Evolutionary conservation across 2,888 invertebrate genomes (phyloP).

Genomic region (Drosophila anceps): DNA sequence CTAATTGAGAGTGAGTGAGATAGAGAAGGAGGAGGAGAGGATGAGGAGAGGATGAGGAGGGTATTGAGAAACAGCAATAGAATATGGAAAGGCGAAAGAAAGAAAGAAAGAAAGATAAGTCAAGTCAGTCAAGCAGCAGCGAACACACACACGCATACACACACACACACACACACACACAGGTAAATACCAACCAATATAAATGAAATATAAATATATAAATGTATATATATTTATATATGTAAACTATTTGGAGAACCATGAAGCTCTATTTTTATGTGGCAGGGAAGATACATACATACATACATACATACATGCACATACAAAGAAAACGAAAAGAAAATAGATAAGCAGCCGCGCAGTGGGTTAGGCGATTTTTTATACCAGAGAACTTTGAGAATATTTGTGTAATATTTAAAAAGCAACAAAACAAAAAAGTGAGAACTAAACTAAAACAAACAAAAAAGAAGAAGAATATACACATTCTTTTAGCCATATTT

Average conservation of each 20-base stretch:
- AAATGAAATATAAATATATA: slow-evolving; percentile 38
- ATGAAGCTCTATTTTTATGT: slow-evolving; percentile 75
- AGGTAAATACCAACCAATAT: slow-evolving; percentile 67
- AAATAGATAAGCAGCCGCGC: slow-evolving; percentile 30
- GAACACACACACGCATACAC: slow-evolving; percentile 58
- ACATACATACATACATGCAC: background rate
- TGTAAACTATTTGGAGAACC: slow-evolving; percentile 77
- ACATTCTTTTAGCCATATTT: slow-evolving; percentile 58
- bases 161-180: slow-evolving; percentile 40
- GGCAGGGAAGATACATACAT: slow-evolving; percentile 48
- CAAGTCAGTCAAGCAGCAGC: slow-evolving; percentile 46
- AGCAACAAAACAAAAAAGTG: background rate
- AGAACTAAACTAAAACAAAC: slow-evolving; percentile 6
- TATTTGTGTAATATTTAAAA: slow-evolving; percentile 47
- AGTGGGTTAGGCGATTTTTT: slow-evolving; percentile 51
- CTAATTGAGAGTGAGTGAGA: slow-evolving; percentile 56
- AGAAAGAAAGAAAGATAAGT: slow-evolving; percentile 38
- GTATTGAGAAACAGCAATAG: slow-evolving; percentile 24
- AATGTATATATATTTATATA: slow-evolving; percentile 72
- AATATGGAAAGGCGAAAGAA: slow-evolving; percentile 22
- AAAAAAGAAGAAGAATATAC: slow-evolving; percentile 26
- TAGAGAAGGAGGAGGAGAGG: background rate
- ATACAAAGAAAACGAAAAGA: slow-evolving; percentile 17
- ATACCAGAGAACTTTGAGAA: slow-evolving; percentile 51
- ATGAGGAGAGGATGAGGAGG: slow-evolving; percentile 46